Conservation (phyloP, 1,140 invertebrate genomes). For the Pogonomyrmex barbatus region DNA sequence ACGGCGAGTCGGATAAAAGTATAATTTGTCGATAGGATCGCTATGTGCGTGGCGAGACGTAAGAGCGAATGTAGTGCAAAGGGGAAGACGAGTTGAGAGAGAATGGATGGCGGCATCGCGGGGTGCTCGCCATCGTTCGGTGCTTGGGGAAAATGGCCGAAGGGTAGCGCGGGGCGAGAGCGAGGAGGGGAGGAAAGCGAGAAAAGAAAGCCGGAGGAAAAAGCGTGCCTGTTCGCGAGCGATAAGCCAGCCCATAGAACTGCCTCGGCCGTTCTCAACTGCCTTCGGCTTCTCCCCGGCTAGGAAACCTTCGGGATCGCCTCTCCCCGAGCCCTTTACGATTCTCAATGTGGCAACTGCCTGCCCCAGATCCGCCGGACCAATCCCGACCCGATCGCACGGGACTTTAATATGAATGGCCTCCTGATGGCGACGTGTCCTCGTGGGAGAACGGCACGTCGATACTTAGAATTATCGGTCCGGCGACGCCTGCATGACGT, state of each 20-base stretch:
- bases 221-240: constrained; percentile 78
- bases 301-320: constrained; percentile 73
- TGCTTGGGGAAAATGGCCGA: constrained; percentile 42
- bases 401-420: constrained; percentile 81
- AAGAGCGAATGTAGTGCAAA: constrained; percentile 28
- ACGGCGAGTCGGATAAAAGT: constrained; percentile 38
- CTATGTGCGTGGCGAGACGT: constrained; percentile 38
- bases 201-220: constrained; percentile 74
- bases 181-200: constrained; percentile 46
- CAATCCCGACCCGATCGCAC: constrained; percentile 77
- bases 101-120: constrained; percentile 66
- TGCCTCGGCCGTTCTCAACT: constrained; percentile 76
- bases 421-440: constrained; percentile 74
- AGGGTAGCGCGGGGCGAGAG: too few species aligned
- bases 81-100: constrained; percentile 20
- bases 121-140: neutral
- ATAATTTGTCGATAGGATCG: constrained; percentile 46
- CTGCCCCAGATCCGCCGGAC: constrained; percentile 75
- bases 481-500: constrained; percentile 59
- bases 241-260: constrained; percentile 81
- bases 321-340: constrained; percentile 71
- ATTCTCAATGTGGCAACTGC: constrained; percentile 77
- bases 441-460: constrained; percentile 69
- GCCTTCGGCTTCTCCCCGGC: constrained; percentile 69
- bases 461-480: constrained; percentile 77